These are phyloP conservation scores for Rhabdophis nuchalis DNA, from an alignment of 2,797 vertebrate species.

Conservation along the genomic window DNA sequence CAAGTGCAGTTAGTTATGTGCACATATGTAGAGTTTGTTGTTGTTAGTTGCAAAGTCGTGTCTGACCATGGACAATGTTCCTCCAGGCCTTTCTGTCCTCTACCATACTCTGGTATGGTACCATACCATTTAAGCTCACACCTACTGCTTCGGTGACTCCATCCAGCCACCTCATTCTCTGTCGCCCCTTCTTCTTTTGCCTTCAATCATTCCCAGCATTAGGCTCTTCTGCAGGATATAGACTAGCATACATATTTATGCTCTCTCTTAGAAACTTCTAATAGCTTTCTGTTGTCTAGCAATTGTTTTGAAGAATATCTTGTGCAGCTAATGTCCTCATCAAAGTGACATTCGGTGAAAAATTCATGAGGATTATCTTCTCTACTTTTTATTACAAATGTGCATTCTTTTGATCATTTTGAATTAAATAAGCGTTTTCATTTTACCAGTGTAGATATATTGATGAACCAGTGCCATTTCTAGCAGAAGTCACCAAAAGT, in stretches of 20 bases:
- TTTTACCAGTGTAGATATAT: not conserved
- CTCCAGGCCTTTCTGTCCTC: too few species aligned
- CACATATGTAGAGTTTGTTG: not conserved
- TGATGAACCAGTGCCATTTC: not conserved
- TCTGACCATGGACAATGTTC: too few species aligned
- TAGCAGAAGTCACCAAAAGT: not conserved
- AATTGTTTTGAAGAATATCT: not conserved
- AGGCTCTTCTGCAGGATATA: too few species aligned
- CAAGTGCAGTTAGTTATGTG: not conserved
- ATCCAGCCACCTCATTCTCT: too few species aligned
- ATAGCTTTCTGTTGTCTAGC: not conserved
- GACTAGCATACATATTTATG: not conserved
- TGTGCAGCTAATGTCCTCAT: not conserved
- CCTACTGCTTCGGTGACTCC: too few species aligned
- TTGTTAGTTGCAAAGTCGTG: too few species aligned
- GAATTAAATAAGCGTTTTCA: not conserved
- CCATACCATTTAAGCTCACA: too few species aligned
- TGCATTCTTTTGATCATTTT: not conserved
- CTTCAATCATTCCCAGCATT: too few species aligned
- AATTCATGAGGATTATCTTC: not conserved
- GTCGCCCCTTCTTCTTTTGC: too few species aligned
- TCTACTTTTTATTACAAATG: not conserved
- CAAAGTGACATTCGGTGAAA: not conserved
- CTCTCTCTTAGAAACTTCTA: not conserved
- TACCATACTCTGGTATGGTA: too few species aligned